A percentile compares a stretch with the other conserved stretches of the same genome.
Evolutionary conservation across 2,113 vertebrate species (phyloP).

Genomic region (Malaclemys terrapin): DNA sequence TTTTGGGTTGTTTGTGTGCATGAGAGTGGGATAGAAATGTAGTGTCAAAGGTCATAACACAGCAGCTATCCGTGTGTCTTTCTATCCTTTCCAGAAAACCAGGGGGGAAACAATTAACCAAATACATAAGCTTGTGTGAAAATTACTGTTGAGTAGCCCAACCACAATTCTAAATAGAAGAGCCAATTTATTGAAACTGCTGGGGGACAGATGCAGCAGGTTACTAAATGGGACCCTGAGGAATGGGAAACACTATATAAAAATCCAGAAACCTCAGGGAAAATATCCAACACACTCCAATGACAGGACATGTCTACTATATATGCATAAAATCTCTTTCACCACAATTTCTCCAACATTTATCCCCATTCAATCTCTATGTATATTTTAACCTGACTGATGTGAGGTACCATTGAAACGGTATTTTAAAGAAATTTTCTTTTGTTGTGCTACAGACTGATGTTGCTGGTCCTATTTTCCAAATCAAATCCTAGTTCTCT

Average conservation of each 20-base stretch:
- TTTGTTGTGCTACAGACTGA: background rate
- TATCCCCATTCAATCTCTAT: background rate
- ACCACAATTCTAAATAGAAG: background rate
- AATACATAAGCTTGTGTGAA: constrained; percentile 30
- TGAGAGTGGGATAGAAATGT: background rate
- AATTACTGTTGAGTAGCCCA: constrained; percentile 38
- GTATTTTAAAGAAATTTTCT: too few species aligned
- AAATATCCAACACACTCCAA: background rate
- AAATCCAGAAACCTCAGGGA: background rate
- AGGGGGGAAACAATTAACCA: background rate
- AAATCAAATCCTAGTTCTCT: background rate
- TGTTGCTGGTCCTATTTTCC: background rate
- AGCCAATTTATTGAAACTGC: background rate
- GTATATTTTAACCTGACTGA: background rate
- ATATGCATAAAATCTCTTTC: background rate
- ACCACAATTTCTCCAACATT: background rate
- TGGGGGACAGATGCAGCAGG: constrained; percentile 22
- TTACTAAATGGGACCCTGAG: background rate
- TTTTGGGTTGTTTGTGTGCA: background rate
- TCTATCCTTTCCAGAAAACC: background rate
- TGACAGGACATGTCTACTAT: background rate
- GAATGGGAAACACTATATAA: background rate
- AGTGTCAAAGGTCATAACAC: background rate
- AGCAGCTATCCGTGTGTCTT: fast-evolving
- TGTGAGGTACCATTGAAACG: background rate